phyloP scores from a whole-genome alignment of 2,113 vertebrate genomes.

The Cephalopholis sonnerati region DNA sequence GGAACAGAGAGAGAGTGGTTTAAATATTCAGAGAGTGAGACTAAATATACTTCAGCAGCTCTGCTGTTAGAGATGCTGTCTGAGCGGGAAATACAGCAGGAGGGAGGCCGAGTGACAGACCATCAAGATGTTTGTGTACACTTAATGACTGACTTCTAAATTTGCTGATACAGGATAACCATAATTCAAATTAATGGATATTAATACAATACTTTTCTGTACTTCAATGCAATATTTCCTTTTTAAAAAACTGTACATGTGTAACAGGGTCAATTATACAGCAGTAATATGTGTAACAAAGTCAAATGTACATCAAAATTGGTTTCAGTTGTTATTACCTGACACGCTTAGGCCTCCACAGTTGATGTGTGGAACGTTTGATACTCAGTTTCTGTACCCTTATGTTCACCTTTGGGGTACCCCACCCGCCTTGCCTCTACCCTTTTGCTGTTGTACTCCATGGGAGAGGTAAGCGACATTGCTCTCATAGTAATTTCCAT shows the following conservation, averaged over 20 bases:
- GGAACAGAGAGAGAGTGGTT: slow-evolving; percentile 60
- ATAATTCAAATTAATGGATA: not conserved
- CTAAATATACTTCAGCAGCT: slow-evolving; percentile 74
- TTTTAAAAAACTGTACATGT: not conserved
- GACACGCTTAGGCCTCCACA: too few relatives aligned
- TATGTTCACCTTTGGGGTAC: too few relatives aligned
- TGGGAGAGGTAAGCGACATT: too few relatives aligned
- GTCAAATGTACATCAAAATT: too few relatives aligned
- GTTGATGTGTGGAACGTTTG: too few relatives aligned
- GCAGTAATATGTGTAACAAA: too few relatives aligned
- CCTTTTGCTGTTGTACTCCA: too few relatives aligned
- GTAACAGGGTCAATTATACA: too few relatives aligned
- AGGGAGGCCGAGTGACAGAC: slow-evolving; percentile 30
- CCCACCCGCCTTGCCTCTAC: too few relatives aligned
- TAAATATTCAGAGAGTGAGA: slow-evolving; percentile 78
- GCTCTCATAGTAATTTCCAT: too few relatives aligned
- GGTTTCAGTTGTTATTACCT: too few relatives aligned
- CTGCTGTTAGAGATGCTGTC: slow-evolving; percentile 56
- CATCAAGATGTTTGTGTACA: not conserved
- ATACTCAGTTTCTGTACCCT: too few relatives aligned
- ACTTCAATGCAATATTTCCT: not conserved
- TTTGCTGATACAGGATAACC: not conserved
- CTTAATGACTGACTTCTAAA: slow-evolving; percentile 2
- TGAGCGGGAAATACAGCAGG: slow-evolving; percentile 50
- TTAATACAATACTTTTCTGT: not conserved